Percentiles rank a stretch among this genome's conserved stretches.
Evolutionary conservation across 2,113 vertebrate genomes (phyloP).

Genomic region (Peromyscus polionotus): DNA sequence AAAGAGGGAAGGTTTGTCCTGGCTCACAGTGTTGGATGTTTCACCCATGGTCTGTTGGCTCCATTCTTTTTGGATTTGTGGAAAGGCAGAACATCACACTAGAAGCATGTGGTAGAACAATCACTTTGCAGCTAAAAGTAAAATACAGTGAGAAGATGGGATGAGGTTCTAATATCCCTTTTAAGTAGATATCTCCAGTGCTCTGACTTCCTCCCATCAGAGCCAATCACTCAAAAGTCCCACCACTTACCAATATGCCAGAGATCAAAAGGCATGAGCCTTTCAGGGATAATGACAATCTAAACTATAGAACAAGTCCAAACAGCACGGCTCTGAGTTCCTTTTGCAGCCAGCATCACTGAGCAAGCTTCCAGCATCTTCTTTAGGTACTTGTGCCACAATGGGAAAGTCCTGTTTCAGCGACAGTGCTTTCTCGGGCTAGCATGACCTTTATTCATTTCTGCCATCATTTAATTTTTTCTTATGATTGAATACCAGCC

Average conservation of each 20-base stretch:
- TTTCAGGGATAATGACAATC: not conserved
- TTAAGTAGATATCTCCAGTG: not conserved
- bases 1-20: not conserved
- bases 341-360: not conserved
- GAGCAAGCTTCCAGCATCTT: not conserved
- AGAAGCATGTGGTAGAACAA: not conserved
- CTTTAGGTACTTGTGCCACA: not conserved
- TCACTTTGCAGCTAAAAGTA: not conserved
- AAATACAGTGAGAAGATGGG: not conserved
- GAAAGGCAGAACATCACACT: not conserved
- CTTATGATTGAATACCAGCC: not conserved
- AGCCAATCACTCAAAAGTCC: not conserved
- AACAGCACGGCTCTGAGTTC: not conserved
- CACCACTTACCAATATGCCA: not conserved
- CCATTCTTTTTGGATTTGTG: not conserved
- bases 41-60: not conserved
- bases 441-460: not conserved
- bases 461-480: not conserved
- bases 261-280: no score
- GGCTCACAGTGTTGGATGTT: not conserved
- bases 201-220: not conserved
- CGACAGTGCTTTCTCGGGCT: not conserved
- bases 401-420: no score
- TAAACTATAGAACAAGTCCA: not conserved
- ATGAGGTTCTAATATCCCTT: not conserved